Evolutionary conservation across 2,797 vertebrate species (phyloP), one percentile per base, ranked within the genome.

Genomic region (Scomberomorus guttatus): DNA sequence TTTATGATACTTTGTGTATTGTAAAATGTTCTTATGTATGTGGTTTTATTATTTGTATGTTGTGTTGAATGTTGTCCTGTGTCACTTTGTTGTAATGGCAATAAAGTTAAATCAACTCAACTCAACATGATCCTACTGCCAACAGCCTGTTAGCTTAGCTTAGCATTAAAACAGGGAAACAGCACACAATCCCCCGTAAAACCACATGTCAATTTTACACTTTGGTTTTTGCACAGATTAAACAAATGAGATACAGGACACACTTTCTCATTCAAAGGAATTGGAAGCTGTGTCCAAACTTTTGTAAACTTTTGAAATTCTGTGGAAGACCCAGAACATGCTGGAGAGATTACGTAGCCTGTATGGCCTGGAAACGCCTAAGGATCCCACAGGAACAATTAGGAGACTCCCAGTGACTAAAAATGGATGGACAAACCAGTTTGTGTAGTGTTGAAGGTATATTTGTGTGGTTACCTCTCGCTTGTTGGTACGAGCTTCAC

Each of bases 391-490:
- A 52, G 29, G 27, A 51, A 51, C 27, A 34, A 34, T 13, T 48
- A 44, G 6, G 44, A 4, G 18, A 32, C 20, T 32, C 11, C n/a
- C 29, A 54, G 13, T 22, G 18, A 34, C 12, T 34, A 2, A 1
- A 25, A 18, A 67, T 25, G 57, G 27, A 20, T 27, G 37, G 17
- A 20, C 20, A 1, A 9, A 34, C 11, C n/a, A 46, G 44, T 17
- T 2, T 18, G 56, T 42, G 27, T 39, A 3, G 34, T 22, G 37
- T 2, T 3, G 4, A 29, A 32, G 15, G 44, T 17, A 6, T 6
- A 15, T n/a, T 24, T 32, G 27, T 55, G 37, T 10, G 1, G 1
- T 83, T 86, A 93, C 92, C 89, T 91, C 90, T 72, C 81, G 55
- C 5, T 61, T 77, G 77, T 12, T 77, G 77, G 22, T 0, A 44